phyloP scores from a whole-genome alignment of 1,140 invertebrate genomes.

The Lycorma delicatula region DNA sequence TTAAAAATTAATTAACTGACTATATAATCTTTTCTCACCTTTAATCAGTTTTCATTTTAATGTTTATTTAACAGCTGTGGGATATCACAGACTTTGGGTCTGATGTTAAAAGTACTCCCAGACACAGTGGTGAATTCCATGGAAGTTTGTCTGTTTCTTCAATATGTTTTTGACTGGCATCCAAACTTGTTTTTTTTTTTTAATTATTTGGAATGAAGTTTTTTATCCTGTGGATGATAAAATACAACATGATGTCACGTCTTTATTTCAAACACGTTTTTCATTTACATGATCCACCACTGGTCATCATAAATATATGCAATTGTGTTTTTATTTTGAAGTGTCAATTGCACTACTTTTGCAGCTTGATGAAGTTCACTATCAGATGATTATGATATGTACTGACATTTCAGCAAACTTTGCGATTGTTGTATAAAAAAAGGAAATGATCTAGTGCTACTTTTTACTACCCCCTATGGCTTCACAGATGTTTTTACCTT shows the following conservation, averaged over 20 bases:
- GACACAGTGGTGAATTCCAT: not conserved
- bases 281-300: not conserved
- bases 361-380: not conserved
- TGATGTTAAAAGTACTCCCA: not conserved
- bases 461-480: no score
- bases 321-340: not conserved
- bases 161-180: not conserved
- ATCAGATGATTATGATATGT: not conserved
- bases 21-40: not conserved
- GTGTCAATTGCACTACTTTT: not conserved
- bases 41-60: not conserved
- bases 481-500: no score
- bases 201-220: not conserved
- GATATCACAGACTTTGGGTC: slow-evolving; percentile 1
- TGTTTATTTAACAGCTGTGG: not conserved
- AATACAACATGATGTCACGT: not conserved
- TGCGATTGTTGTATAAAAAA: not conserved
- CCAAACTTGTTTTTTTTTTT: not conserved
- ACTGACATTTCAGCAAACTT: not conserved
- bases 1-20: not conserved
- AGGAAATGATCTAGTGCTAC: not conserved
- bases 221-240: not conserved
- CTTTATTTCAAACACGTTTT: not conserved
- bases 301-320: not conserved
- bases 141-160: not conserved